A percentile compares a stretch with the other conserved stretches of the same genome.
Conservation (phyloP, 2,888 invertebrate genomes). For the Epirrhoe tristata region DNA sequence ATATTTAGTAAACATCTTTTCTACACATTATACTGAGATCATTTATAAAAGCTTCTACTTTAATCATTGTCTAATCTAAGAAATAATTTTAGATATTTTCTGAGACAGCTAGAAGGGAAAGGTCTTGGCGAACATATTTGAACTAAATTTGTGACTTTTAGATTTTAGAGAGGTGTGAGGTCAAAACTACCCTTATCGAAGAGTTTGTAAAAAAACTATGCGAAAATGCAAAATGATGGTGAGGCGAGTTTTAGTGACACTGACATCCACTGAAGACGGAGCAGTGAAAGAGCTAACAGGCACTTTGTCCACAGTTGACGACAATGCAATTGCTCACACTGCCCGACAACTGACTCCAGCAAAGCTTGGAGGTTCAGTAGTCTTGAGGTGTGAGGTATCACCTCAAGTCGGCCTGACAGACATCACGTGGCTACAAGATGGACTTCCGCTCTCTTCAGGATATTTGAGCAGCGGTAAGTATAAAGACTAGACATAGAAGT, state of each 20-base stretch:
- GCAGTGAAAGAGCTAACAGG: neutral
- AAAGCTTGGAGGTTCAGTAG: conserved; percentile 70
- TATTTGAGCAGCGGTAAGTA: conserved; percentile 70
- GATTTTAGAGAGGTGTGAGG: no score
- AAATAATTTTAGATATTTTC: neutral
- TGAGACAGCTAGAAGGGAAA: no score
- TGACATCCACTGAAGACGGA: no score
- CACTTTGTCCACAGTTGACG: conserved; percentile 64
- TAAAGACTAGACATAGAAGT: no score
- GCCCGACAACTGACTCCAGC: conserved; percentile 74
- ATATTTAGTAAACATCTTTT: neutral
- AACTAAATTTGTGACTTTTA: no score
- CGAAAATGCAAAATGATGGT: no score
- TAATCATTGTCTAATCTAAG: neutral
- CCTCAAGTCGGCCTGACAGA: conserved; percentile 73
- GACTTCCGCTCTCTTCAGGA: conserved; percentile 69
- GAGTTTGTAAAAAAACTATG: no score
- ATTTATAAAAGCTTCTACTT: neutral
- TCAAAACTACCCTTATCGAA: no score
- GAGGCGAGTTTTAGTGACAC: no score
- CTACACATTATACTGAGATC: neutral
- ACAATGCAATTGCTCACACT: conserved; percentile 68
- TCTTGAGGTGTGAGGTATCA: conserved; percentile 73
- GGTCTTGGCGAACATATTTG: no score
- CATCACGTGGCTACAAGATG: conserved; percentile 77